Evolutionary conservation across 2,797 vertebrate genomes (phyloP).

Genomic region (Characodon lateralis): DNA sequence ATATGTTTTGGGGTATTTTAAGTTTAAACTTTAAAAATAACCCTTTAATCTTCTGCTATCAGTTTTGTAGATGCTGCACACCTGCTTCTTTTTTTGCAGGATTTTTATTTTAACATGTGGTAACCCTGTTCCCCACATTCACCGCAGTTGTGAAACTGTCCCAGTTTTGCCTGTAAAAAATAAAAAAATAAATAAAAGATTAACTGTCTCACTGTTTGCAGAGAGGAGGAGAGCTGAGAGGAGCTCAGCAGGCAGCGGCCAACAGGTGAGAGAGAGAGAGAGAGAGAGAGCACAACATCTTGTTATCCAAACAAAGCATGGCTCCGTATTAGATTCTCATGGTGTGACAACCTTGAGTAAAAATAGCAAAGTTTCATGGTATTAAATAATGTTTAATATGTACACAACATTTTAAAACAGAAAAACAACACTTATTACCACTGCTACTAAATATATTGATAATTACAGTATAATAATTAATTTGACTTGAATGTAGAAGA

Average conservation of each 20-base stretch:
- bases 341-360: neutral
- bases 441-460: neutral
- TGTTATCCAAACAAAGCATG: neutral
- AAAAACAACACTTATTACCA: neutral
- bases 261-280: slow-evolving; percentile 61
- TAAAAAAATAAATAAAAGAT: too few species aligned
- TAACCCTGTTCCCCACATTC: neutral
- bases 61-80: neutral
- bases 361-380: too few species aligned
- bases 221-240: slow-evolving; percentile 19
- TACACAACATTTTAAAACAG: neutral
- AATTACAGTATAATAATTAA: neutral
- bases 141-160: neutral
- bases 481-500: neutral
- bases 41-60: neutral
- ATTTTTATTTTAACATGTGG: neutral
- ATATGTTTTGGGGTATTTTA: neutral
- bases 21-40: neutral
- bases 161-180: neutral
- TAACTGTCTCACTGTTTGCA: slow-evolving; percentile 22
- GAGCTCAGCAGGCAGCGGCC: slow-evolving; percentile 10
- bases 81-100: neutral
- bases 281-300: slow-evolving; percentile 20
- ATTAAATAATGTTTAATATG: neutral
- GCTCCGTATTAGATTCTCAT: neutral